A percentile compares a stretch with the other conserved stretches of the same genome.
These are phyloP conservation scores for Acanthurus leucopareius DNA, from an alignment of 2,797 vertebrate genomes.

Conservation along the genomic window DNA sequence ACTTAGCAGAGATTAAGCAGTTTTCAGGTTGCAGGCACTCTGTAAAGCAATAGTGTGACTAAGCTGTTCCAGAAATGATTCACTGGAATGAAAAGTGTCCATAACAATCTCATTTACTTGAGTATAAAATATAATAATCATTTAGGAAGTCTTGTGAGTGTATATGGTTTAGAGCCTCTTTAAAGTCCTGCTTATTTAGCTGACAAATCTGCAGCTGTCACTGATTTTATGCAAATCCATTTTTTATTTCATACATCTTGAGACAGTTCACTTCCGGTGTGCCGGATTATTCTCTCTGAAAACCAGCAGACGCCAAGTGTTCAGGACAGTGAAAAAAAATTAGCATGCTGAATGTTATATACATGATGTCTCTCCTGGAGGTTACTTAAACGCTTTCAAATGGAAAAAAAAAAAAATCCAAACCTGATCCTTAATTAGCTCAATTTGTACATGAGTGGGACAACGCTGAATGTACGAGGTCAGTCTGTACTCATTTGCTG, in stretches of 20 bases:
- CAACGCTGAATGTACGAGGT: slow-evolving; percentile 6
- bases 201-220: background rate
- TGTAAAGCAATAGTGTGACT: slow-evolving; percentile 33
- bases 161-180: too few relatives aligned
- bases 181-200: background rate
- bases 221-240: background rate
- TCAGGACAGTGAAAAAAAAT: background rate
- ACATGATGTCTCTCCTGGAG: background rate
- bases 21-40: slow-evolving; percentile 16
- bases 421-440: background rate
- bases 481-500: background rate
- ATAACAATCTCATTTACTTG: background rate
- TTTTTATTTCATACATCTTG: background rate
- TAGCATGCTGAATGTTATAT: background rate
- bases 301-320: background rate
- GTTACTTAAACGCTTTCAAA: background rate
- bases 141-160: background rate
- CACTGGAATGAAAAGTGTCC: background rate
- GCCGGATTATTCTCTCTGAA: background rate
- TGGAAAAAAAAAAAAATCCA: background rate
- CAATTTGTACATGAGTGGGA: background rate
- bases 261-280: background rate
- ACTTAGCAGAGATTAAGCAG: slow-evolving; percentile 32
- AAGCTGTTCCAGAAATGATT: slow-evolving; percentile 10
- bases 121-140: background rate